Conservation (phyloP, 1,140 invertebrate genomes). For the Ceratina calcarata region DNA sequence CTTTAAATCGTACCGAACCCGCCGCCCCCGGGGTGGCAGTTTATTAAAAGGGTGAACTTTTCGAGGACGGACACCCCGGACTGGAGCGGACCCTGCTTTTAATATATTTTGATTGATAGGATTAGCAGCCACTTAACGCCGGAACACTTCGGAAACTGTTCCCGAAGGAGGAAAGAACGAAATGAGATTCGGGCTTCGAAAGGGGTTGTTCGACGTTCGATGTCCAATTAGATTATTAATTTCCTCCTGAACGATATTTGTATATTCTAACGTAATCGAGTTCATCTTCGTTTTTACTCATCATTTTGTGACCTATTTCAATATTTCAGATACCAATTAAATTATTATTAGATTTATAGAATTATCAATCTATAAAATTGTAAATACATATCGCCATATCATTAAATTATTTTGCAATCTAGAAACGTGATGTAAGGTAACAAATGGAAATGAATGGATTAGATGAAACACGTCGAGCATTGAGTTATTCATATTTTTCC, state of each 20-base stretch:
- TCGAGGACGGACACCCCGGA: slow-evolving; percentile 24
- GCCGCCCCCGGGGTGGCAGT: slow-evolving; percentile 57
- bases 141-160: not conserved
- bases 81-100: slow-evolving; percentile 62
- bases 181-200: not conserved
- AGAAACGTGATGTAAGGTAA: too few species aligned
- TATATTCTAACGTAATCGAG: too few species aligned
- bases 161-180: not conserved
- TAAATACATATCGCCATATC: too few species aligned
- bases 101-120: slow-evolving; percentile 79
- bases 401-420: too few species aligned
- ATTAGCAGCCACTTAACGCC: slow-evolving; percentile 67
- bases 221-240: slow-evolving; percentile 12
- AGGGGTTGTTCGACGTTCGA: not conserved
- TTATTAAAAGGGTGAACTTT: slow-evolving; percentile 78
- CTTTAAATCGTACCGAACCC: slow-evolving; percentile 68
- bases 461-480: too few species aligned
- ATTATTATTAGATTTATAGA: not conserved
- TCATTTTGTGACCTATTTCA: not conserved
- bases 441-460: too few species aligned
- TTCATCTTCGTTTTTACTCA: not conserved
- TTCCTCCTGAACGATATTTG: not conserved
- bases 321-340: not conserved
- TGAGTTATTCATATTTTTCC: too few species aligned
- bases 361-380: too few species aligned